A percentile compares a stretch with the other conserved stretches of the same genome.
These are phyloP conservation scores for Metellina segmentata DNA, from an alignment of 2,888 invertebrate genomes.

Conservation along the genomic window DNA sequence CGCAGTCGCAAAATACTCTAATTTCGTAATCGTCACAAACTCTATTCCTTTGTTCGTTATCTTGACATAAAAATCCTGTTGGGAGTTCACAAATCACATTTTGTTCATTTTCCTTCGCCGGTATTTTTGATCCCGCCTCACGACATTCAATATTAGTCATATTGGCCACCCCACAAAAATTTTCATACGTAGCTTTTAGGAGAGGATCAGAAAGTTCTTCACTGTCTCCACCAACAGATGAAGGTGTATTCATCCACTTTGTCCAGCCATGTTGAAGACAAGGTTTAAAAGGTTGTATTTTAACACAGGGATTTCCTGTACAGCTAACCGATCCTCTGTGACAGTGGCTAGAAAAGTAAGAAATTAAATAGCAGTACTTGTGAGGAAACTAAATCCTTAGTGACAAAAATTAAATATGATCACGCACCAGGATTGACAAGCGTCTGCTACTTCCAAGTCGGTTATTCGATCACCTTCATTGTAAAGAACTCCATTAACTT, in stretches of 20 bases:
- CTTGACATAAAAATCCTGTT: slow-evolving; percentile 86
- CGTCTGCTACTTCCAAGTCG: slow-evolving; percentile 83
- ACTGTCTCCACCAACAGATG: slow-evolving; percentile 79
- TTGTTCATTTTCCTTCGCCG: slow-evolving; percentile 87
- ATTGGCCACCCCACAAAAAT: slow-evolving; percentile 84
- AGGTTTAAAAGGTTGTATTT: slow-evolving; percentile 78
- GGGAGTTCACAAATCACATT: slow-evolving; percentile 89
- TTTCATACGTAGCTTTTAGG: slow-evolving; percentile 77
- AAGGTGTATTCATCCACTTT: slow-evolving; percentile 86
- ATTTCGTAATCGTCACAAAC: slow-evolving; percentile 91
- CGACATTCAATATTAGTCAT: slow-evolving; percentile 90
- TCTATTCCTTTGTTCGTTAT: slow-evolving; percentile 77
- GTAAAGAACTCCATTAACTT: slow-evolving; percentile 85
- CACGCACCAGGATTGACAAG: slow-evolving; percentile 88
- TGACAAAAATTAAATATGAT: slow-evolving; percentile 22
- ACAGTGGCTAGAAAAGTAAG: slow-evolving; percentile 79
- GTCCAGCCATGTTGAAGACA: slow-evolving; percentile 89
- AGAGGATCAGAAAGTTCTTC: slow-evolving; percentile 79
- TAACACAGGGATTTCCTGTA: slow-evolving; percentile 78
- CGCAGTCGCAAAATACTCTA: slow-evolving; percentile 87
- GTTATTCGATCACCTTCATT: slow-evolving; percentile 89
- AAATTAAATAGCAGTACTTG: background rate
- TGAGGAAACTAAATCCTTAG: background rate
- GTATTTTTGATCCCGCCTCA: slow-evolving; percentile 85
- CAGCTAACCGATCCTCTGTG: slow-evolving; percentile 79